Conservation (phyloP, 2,888 invertebrate genomes). For the Caenorhabditis sinica region DNA sequence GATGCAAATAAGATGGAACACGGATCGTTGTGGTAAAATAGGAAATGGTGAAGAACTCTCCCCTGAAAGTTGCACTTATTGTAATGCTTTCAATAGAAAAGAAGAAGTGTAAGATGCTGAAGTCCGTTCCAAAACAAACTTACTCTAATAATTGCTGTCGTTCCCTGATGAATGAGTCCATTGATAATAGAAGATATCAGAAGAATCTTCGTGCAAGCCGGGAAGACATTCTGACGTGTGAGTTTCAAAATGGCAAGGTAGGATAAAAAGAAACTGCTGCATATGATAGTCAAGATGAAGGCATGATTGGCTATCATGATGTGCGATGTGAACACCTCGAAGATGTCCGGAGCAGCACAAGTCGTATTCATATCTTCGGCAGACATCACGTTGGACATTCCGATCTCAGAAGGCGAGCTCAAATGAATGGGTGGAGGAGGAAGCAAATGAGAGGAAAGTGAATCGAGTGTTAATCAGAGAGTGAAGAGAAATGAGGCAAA, state of each 20-base stretch:
- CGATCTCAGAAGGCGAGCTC: neutral
- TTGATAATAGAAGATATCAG: constrained; percentile 14
- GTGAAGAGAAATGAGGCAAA: neutral
- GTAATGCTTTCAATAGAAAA: neutral
- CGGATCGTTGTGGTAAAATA: constrained; percentile 3
- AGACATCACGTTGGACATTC: neutral
- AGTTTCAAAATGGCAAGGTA: neutral
- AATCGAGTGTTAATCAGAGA: neutral
- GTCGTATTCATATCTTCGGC: neutral
- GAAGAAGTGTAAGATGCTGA: too few relatives aligned
- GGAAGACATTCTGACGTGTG: constrained; percentile 10
- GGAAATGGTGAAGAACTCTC: neutral
- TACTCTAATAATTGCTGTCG: constrained; percentile 26
- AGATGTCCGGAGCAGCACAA: neutral
- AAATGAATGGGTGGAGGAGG: neutral
- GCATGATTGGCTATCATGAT: constrained; percentile 15
- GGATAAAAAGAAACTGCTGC: constrained; percentile 3
- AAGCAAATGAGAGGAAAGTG: neutral
- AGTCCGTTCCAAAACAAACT: constrained; percentile 11
- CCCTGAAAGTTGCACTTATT: constrained; percentile 12
- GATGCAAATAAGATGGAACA: constrained; percentile 39
- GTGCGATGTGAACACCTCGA: constrained; percentile 2
- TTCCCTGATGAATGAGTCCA: constrained; percentile 34
- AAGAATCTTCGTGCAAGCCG: constrained; percentile 9
- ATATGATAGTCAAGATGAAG: constrained; percentile 17